Evolutionary conservation across 2,888 invertebrate species (phyloP).

Genomic region (Synergus itoensis): DNA sequence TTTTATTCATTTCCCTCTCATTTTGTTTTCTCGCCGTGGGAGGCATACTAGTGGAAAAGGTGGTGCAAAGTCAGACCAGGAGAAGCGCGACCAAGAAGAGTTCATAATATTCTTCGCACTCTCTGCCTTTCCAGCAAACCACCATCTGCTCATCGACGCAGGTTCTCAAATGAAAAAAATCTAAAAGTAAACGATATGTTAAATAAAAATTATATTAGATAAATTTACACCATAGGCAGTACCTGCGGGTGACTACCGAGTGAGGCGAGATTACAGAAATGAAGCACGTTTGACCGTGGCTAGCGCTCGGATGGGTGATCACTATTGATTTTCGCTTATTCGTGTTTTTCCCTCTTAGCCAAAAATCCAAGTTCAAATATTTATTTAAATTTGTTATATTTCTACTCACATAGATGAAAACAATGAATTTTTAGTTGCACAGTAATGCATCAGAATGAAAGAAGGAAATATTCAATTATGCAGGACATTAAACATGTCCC

Average conservation of each 20-base stretch:
- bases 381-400: no score
- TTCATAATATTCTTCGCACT: constrained; percentile 63
- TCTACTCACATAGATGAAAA: no score
- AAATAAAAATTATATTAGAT: background rate
- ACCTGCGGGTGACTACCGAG: no score
- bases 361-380: background rate
- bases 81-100: constrained; percentile 66
- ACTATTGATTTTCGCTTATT: no score
- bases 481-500: background rate
- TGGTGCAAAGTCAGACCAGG: constrained; percentile 65
- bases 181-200: no score
- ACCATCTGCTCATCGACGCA: background rate
- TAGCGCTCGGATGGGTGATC: no score
- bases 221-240: background rate
- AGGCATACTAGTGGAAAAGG: constrained; percentile 54
- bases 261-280: no score
- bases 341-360: no score
- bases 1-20: constrained; percentile 12
- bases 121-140: constrained; percentile 33
- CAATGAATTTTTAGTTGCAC: background rate
- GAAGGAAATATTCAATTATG: background rate
- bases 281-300: no score
- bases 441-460: background rate
- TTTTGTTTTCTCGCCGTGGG: constrained; percentile 38
- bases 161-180: constrained; percentile 7